Percentiles rank a stretch among this genome's conserved stretches.
phyloP scores from a whole-genome alignment of 1,140 invertebrate genomes.

The Aporrectodea caliginosa region DNA sequence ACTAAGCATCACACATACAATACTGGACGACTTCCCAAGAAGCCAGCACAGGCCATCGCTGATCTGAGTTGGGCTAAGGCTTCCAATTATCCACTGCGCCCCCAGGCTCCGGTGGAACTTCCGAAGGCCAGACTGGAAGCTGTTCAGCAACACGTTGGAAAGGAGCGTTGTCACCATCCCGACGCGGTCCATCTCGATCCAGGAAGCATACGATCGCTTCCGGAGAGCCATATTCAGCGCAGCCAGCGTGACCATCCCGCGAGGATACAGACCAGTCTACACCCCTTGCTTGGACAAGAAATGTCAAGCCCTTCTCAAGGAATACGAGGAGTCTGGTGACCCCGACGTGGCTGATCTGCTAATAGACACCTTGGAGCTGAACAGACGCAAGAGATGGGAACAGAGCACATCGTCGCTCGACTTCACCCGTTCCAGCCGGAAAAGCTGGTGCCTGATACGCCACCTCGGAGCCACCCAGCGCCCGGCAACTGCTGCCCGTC shows the following conservation, averaged over 20 bases:
- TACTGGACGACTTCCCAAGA: background rate
- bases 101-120: background rate
- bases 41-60: background rate
- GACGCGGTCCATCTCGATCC: background rate
- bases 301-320: background rate
- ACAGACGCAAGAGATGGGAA: background rate
- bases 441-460: background rate
- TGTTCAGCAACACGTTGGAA: background rate
- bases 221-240: background rate
- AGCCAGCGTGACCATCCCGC: background rate
- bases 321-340: background rate
- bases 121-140: background rate
- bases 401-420: background rate
- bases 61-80: background rate
- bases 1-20: background rate
- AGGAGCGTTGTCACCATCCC: background rate
- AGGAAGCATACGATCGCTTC: background rate
- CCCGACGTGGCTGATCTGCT: background rate
- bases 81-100: background rate
- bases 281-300: background rate
- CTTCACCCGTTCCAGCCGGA: background rate
- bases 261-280: background rate
- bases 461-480: background rate
- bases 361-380: background rate
- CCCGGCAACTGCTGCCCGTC: background rate